Evolutionary conservation across 2,113 vertebrate species (phyloP).

Genomic region (Chelonoidis abingdonii): DNA sequence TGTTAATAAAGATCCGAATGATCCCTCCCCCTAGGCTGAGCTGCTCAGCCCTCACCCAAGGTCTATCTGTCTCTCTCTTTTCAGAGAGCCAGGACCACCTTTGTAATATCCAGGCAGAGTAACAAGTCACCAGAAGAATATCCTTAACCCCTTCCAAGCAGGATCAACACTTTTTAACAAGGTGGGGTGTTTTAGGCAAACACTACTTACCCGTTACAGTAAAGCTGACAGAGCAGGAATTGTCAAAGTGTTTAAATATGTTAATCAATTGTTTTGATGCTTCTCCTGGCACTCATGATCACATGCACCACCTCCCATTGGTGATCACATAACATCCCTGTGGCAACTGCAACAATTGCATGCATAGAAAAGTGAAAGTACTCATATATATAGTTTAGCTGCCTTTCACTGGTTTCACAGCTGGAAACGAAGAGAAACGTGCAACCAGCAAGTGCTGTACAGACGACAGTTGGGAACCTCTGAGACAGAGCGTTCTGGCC

Average conservation of each 20-base stretch:
- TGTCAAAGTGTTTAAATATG: neutral
- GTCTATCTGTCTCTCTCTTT: neutral
- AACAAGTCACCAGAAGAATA: neutral
- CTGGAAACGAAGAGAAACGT: neutral
- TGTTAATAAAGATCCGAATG: constrained; percentile 23
- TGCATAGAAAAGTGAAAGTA: neutral
- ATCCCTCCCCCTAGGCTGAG: neutral
- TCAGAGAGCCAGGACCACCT: neutral
- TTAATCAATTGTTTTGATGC: neutral
- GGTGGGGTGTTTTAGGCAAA: neutral
- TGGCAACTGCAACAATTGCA: neutral
- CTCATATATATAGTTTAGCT: neutral
- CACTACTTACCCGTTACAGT: neutral
- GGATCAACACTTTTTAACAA: neutral
- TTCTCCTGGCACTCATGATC: neutral
- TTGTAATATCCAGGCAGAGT: neutral
- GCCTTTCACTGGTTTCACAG: constrained; percentile 19
- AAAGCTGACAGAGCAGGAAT: neutral
- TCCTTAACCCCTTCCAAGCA: constrained; percentile 4
- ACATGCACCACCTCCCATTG: neutral
- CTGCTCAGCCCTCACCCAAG: neutral
- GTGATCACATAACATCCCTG: neutral
- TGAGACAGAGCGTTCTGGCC: neutral
- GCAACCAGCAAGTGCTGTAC: neutral
- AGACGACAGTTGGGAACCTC: neutral